Evolutionary conservation across 2,888 invertebrate genomes (phyloP), one percentile per base, ranked within the genome.

Genomic region (Ephialtes manifestator): DNA sequence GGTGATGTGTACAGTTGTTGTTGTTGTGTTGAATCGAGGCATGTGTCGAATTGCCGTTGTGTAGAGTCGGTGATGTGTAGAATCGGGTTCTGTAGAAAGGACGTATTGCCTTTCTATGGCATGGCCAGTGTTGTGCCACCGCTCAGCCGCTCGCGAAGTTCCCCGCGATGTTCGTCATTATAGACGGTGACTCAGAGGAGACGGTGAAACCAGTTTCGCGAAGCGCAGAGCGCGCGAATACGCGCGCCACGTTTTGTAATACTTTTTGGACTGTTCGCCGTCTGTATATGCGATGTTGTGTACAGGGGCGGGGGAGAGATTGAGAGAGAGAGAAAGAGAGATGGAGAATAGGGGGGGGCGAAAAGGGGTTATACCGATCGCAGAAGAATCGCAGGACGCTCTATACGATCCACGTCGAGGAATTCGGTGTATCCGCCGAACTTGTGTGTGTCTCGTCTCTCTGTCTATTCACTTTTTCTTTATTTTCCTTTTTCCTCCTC

Each of bases 151-250:
- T 58, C 71, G 86, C 78, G 75, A 79, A 79, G 81, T 87, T 85
- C 82, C 79, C 81, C 84, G 78, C 83, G 82, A 82, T 85, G 88
- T 89, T 89, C 93, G 90, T 93, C 93, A 93, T 93, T 93, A 93
- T 91, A 90, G 90, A 92, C 90, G 91, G 92, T 93, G 93, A 93
- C 93, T 93, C 93, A 93, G 90, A 91, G 86, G 87, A 71, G 78
- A 80, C 72, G 79, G 70, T 65, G 75, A 87, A 93, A 93, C 93
- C 93, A 91, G 93, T 93, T 93, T 93, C 89, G 90, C 90, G 88
- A 81, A 85, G 82, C 87, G 86, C 85, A 82, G 63, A 78, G 84
- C 78, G 78, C 81, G 65, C 82, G 85, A 81, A 78, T 65, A 65
- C 35, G 65, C 65, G 39, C 85, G 81, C 77, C 74, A 74, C 79